Percentiles rank a stretch among this genome's conserved stretches.
Conservation (phyloP, 2,888 invertebrate genomes). For the Troilus luridus region DNA sequence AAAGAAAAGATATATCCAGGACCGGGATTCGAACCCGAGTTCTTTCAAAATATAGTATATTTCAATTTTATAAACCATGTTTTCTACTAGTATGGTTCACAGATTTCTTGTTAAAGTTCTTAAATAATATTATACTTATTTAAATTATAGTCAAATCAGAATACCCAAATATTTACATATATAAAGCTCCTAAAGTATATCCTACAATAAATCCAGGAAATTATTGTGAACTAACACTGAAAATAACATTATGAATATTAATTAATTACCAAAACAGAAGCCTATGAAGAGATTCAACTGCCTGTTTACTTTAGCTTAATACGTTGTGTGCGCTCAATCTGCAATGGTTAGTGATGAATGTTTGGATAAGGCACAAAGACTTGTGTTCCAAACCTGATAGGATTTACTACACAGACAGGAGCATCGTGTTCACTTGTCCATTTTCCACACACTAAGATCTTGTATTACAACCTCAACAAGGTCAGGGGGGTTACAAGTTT, state of each 20-base stretch:
- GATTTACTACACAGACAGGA: background rate
- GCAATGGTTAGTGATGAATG: background rate
- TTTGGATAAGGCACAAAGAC: constrained; percentile 11
- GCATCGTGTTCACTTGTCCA: constrained; percentile 1
- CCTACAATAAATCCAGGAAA: background rate
- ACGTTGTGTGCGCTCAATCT: background rate
- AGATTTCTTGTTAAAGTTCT: too few species aligned
- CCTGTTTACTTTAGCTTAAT: background rate
- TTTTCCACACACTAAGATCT: background rate
- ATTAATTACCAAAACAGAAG: constrained; percentile 11
- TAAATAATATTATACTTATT: background rate
- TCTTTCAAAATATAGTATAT: too few species aligned
- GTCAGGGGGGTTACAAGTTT: background rate
- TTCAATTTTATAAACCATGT: too few species aligned
- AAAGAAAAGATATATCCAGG: too few species aligned
- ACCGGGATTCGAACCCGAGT: too few species aligned
- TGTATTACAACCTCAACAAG: background rate
- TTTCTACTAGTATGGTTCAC: too few species aligned
- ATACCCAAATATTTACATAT: background rate
- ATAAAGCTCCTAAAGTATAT: background rate
- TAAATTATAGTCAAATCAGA: background rate
- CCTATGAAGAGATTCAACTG: background rate
- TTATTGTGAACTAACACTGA: background rate
- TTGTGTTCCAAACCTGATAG: background rate
- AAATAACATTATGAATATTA: background rate